Evolutionary conservation across 2,113 vertebrate genomes (phyloP).

Genomic region (Meriones unguiculatus): DNA sequence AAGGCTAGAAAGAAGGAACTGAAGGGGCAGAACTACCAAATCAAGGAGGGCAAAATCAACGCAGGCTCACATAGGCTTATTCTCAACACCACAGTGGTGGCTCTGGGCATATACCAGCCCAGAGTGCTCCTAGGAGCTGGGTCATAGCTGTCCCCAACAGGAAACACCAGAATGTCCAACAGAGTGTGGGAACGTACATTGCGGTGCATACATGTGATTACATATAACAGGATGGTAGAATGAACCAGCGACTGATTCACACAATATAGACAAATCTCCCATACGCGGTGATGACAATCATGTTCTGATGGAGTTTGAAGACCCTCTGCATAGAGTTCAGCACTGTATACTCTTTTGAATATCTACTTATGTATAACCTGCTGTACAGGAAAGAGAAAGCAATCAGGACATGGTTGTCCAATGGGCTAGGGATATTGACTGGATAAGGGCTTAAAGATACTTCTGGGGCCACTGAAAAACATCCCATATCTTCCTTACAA

Average conservation of each 20-base stretch:
- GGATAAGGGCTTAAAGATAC: fast-evolving
- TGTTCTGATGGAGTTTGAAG: background rate
- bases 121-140: background rate
- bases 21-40: background rate
- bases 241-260: fast-evolving
- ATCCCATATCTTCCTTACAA: fast-evolving
- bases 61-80: background rate
- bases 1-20: background rate
- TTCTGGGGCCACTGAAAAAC: too few species aligned
- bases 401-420: background rate
- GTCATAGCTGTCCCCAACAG: fast-evolving
- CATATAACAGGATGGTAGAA: too few species aligned
- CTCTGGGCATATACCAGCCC: background rate
- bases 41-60: background rate
- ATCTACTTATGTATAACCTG: background rate
- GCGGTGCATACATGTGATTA: fast-evolving
- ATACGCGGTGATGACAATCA: fast-evolving
- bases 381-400: background rate
- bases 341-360: background rate
- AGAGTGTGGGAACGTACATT: background rate
- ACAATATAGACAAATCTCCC: background rate
- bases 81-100: background rate
- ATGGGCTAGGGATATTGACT: background rate
- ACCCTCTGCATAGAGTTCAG: background rate
- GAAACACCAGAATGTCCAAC: background rate